These are phyloP conservation scores for Habropoda laboriosa DNA, from an alignment of 1,140 invertebrate genomes.

Conservation along the genomic window DNA sequence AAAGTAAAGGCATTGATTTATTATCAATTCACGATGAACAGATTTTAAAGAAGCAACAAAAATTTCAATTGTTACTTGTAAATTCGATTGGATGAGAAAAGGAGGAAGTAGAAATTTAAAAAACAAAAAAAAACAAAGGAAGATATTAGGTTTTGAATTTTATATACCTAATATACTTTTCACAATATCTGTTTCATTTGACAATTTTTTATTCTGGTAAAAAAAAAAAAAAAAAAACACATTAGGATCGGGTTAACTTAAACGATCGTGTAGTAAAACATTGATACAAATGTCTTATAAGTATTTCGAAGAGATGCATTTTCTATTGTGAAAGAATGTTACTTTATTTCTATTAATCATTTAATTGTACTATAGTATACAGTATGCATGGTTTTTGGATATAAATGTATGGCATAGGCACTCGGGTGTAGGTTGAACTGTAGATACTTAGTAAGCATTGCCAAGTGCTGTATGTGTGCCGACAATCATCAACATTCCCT, in stretches of 20 bases:
- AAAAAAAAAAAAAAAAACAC: too few species aligned
- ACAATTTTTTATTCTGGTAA: neutral
- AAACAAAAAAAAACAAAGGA: too few species aligned
- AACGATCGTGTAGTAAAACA: slow-evolving; percentile 22
- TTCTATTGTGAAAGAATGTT: slow-evolving; percentile 41
- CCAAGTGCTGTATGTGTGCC: slow-evolving; percentile 83
- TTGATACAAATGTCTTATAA: slow-evolving; percentile 12
- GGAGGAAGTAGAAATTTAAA: slow-evolving; percentile 14
- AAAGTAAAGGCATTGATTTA: slow-evolving; percentile 9
- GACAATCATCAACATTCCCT: slow-evolving; percentile 82
- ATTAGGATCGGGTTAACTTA: neutral
- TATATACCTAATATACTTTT: neutral
- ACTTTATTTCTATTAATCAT: slow-evolving; percentile 51
- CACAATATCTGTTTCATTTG: neutral
- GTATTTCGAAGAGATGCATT: slow-evolving; percentile 41
- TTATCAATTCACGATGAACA: neutral
- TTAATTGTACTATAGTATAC: slow-evolving; percentile 56
- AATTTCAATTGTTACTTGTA: slow-evolving; percentile 4
- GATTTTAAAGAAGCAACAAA: neutral
- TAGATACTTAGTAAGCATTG: slow-evolving; percentile 80
- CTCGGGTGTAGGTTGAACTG: slow-evolving; percentile 77
- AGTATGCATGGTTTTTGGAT: slow-evolving; percentile 79
- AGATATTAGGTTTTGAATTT: neutral
- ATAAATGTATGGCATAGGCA: slow-evolving; percentile 78
- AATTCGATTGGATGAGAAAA: neutral